Conservation (phyloP, 2,113 vertebrate species). For the Heptranchias perlo region DNA sequence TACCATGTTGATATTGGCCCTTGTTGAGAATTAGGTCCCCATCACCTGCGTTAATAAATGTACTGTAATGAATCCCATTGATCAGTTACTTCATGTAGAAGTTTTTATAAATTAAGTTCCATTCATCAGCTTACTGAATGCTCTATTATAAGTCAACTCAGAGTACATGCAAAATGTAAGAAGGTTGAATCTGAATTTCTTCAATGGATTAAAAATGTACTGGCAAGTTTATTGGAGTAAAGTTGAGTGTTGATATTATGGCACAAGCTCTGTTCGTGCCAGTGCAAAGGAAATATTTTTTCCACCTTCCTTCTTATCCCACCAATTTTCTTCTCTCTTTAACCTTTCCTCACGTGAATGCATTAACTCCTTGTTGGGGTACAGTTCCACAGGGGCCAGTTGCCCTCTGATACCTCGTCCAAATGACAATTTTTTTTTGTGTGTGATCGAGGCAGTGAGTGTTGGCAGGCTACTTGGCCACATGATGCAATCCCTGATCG, state of each 20-base stretch:
- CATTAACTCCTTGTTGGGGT: not conserved
- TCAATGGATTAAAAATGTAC: not conserved
- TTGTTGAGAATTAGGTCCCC: not conserved
- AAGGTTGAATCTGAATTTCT: not conserved
- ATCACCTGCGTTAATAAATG: slow-evolving; percentile 4
- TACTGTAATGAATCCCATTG: not conserved
- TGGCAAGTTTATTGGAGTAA: not conserved
- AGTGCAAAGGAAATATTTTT: not conserved
- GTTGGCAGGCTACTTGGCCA: not conserved
- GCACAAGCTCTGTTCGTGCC: not conserved
- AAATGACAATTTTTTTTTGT: not conserved
- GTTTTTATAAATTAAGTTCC: not conserved
- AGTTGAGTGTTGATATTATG: not conserved
- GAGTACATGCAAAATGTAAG: not conserved
- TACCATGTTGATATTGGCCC: not conserved
- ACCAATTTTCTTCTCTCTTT: not conserved
- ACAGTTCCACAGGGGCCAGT: not conserved
- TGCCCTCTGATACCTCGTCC: not conserved
- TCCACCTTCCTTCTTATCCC: not conserved
- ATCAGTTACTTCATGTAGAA: slow-evolving; percentile 6
- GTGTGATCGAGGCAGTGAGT: not conserved
- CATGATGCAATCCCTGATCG: not conserved
- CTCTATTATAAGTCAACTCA: not conserved
- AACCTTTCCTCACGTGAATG: not conserved
- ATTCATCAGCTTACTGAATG: not conserved